Conservation (phyloP, 1,140 invertebrate species). For the Bombus soroeensis region DNA sequence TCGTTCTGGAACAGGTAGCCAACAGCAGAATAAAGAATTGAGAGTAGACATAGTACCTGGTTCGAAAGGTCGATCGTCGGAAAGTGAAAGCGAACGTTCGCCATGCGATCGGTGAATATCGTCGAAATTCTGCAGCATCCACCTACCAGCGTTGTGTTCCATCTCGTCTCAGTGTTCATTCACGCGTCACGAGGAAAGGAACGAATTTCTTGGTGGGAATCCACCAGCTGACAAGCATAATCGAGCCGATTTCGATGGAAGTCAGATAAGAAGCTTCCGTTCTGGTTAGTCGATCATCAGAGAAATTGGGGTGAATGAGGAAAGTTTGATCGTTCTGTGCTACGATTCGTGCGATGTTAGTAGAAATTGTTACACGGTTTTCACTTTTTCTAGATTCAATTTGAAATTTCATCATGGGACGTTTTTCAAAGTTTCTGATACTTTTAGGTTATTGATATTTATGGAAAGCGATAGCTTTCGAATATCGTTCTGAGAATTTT, state of each 20-base stretch:
- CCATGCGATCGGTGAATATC: slow-evolving; percentile 7
- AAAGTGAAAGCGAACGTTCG: slow-evolving; percentile 32
- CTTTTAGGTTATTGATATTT: too few species aligned
- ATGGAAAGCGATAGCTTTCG: too few species aligned
- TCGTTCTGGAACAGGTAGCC: too few species aligned
- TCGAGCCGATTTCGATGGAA: neutral
- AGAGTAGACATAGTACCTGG: neutral
- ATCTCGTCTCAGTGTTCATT: slow-evolving; percentile 9
- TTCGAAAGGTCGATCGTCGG: neutral
- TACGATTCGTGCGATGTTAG: neutral
- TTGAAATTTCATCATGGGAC: too few species aligned
- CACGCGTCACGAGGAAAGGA: neutral
- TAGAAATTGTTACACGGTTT: too few species aligned
- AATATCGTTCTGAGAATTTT: too few species aligned
- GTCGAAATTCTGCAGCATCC: slow-evolving; percentile 32
- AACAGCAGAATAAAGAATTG: neutral
- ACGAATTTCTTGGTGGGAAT: neutral
- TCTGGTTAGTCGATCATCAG: neutral
- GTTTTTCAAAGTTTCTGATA: too few species aligned
- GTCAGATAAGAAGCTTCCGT: neutral
- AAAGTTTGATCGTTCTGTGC: neutral
- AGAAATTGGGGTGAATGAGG: neutral
- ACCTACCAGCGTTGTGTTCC: neutral
- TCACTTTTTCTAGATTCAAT: too few species aligned
- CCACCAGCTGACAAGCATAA: neutral